These are phyloP conservation scores for Stenotaenia linearis DNA, from an alignment of 2,888 invertebrate species.

Conservation along the genomic window DNA sequence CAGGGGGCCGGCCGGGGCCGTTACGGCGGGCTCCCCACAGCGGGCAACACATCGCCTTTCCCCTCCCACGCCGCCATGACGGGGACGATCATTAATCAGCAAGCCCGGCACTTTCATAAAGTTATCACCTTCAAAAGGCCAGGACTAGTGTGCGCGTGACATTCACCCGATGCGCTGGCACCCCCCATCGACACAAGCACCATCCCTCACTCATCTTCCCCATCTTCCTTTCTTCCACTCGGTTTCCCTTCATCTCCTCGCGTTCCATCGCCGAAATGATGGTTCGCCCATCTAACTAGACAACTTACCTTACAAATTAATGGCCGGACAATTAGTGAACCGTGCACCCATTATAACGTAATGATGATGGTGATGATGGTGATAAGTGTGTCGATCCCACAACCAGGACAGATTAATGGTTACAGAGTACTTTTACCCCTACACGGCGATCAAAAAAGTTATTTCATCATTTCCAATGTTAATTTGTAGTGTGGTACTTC, in stretches of 20 bases:
- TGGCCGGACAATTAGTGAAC: slow-evolving; percentile 1
- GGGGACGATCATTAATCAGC: slow-evolving; percentile 28
- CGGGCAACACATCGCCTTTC: slow-evolving; percentile 1
- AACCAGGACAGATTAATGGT: not conserved
- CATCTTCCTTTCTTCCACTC: not conserved
- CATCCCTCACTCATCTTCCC: not conserved
- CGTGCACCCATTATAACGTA: not conserved
- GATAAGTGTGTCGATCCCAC: not conserved
- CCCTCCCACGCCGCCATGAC: slow-evolving; percentile 13
- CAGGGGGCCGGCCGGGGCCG: not conserved
- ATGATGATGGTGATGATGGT: not conserved
- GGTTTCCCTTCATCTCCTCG: not conserved
- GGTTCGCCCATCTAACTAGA: not conserved
- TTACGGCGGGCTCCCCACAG: slow-evolving; percentile 21
- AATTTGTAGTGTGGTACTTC: too few species aligned
- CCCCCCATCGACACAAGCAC: not conserved
- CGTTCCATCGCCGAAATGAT: not conserved
- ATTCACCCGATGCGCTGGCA: not conserved
- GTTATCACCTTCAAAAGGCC: slow-evolving; percentile 30
- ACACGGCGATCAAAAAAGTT: too few species aligned
- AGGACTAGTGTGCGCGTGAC: slow-evolving; percentile 3
- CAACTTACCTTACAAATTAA: slow-evolving; percentile 8
- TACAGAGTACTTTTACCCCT: too few species aligned
- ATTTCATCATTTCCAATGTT: too few species aligned
- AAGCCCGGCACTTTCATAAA: slow-evolving; percentile 28